Evolutionary conservation across 2,888 invertebrate genomes (phyloP), one percentile per base, ranked within the genome.

Genomic region (Thalpophila matura): DNA sequence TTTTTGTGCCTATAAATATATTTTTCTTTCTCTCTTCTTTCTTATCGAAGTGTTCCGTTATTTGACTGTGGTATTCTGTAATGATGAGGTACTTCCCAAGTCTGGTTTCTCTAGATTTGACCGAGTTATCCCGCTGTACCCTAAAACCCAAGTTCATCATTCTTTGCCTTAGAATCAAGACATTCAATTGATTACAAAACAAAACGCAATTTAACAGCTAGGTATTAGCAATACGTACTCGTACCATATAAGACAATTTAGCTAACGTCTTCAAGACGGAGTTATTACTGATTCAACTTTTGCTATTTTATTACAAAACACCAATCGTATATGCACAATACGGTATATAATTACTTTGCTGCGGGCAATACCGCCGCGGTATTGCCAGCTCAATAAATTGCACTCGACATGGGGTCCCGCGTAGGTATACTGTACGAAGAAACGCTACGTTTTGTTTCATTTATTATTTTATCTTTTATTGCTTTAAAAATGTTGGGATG

Each of bases 331-430:
- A n/a, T n/a, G n/a, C n/a, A n/a, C n/a, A 62, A 67, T 57, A 57
- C 45, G 46, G 47, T 72, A 37, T 43, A 38, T 56, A 71, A 71
- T 71, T 71, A 67, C 61, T 73, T 56, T 20, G 67, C 70, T 70
- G 49, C 55, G 43, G 70, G 70, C 51, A 53, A 60, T 53, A 67
- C 66, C 12, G 61, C 29, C 16, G 38, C 26, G 10, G 38, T 53
- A 49, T 60, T 69, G 65, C 53, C 59, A 67, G 38, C 31, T 40
- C 43, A 51, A 77, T 77, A 77, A 77, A 77, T 77, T 75, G 60
- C 18, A 27, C 78, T 27, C 77, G 49, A 62, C 77, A 47, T 74
- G 77, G 62, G 75, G 78, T 62, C 78, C 37, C 45, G 54, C 18
- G 43, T 2, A n/a, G n/a, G n/a, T n/a, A 20, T 47, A 54, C 56